Evolutionary conservation across 2,888 invertebrate species (phyloP).

Genomic region (Lasioglossum zephyrum): DNA sequence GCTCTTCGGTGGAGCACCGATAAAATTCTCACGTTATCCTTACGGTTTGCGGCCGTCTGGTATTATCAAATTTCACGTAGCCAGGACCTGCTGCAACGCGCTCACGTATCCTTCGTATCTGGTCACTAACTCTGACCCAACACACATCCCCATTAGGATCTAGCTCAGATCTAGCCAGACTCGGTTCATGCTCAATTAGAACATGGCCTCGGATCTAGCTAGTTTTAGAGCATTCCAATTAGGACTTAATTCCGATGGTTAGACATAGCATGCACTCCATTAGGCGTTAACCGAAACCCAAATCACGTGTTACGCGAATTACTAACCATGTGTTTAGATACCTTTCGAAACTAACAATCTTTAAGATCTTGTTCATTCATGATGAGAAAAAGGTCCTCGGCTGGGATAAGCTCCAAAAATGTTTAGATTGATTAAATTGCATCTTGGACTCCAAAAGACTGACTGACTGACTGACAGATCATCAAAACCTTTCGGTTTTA

Average conservation of each 20-base stretch:
- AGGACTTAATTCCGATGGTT: conserved; percentile 6
- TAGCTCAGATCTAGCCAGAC: not conserved
- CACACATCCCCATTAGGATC: conserved; percentile 10
- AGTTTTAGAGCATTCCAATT: not conserved
- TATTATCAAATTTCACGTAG: not conserved
- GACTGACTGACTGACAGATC: no score
- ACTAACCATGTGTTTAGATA: not conserved
- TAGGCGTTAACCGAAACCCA: not conserved
- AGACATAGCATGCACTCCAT: not conserved
- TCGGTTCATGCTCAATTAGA: conserved; percentile 8
- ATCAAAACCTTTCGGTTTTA: no score
- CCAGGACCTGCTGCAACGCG: not conserved
- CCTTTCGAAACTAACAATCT: not conserved
- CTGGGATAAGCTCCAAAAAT: not conserved
- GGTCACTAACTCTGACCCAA: not conserved
- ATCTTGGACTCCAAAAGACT: not conserved
- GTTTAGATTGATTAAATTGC: not conserved
- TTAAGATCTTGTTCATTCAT: not conserved
- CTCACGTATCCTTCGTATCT: not conserved
- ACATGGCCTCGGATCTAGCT: conserved; percentile 1
- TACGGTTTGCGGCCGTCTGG: not conserved
- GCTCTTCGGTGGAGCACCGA: not conserved
- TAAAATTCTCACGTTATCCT: not conserved
- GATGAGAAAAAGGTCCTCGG: not conserved
- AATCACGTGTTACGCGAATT: not conserved